phyloP scores from a whole-genome alignment of 2,113 vertebrate species.

The Cynocephalus volans region DNA sequence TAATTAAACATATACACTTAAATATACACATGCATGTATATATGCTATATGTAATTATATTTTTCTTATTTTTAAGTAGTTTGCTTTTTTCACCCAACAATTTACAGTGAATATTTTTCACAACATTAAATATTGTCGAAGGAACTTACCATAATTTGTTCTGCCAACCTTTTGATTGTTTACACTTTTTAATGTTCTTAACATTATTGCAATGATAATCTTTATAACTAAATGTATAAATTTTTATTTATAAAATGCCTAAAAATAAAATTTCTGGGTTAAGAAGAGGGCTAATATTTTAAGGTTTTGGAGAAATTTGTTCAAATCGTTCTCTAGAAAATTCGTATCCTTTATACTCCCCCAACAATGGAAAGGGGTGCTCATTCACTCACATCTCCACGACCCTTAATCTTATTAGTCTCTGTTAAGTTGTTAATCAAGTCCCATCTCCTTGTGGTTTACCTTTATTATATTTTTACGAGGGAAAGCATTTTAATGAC shows the following conservation, averaged over 20 bases:
- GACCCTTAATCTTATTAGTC: not conserved
- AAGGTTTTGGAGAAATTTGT: not conserved
- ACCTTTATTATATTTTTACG: not conserved
- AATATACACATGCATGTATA: not conserved
- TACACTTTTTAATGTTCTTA: not conserved
- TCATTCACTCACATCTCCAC: not conserved
- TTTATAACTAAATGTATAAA: not conserved
- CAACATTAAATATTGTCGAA: not conserved
- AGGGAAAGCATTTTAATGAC: conserved; percentile 2
- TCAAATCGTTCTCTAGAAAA: not conserved
- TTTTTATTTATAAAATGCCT: not conserved
- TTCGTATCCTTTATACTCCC: not conserved
- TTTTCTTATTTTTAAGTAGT: conserved; percentile 28
- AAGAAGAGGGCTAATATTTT: not conserved
- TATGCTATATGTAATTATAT: not conserved
- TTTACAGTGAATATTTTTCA: conserved; percentile 41
- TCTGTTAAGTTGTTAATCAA: conserved; percentile 7
- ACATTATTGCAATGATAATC: not conserved
- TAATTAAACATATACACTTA: not conserved
- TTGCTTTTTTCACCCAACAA: not conserved
- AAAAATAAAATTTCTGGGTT: not conserved
- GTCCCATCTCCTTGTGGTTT: conserved; percentile 20
- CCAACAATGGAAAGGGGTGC: not conserved
- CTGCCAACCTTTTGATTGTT: not conserved
- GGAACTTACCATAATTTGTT: conserved; percentile 48